Base-by-base conservation (phyloP, 2,113 vertebrate species). In the Catharus bicknelli region DNA sequence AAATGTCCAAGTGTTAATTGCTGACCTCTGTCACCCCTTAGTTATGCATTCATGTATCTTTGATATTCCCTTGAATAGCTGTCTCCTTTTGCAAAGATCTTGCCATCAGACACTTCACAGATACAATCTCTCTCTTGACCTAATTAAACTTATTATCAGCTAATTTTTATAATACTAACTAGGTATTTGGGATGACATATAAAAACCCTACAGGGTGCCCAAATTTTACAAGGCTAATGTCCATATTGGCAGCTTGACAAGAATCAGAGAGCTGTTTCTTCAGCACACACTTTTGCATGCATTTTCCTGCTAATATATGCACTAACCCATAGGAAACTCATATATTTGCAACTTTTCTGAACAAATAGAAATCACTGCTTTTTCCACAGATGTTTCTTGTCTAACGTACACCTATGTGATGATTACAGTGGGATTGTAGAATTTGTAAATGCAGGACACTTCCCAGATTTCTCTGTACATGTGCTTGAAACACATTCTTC, bases 31-130 rank as follows among this genome's bases (percentile, higher is more conserved):
- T 61, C 62, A 89, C 15, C n/a, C 32, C 34, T 86, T 93, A 92
- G 88, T 95, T 90, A 95, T 91, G 40, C 30, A 91, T 95, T 90
- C 82, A 78, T 94, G 25, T 83, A 77, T 88, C 51, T 77, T 92
- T 95, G 68, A 68, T 94, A 58, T 34, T 82, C 27, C 23, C 19
- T 69, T 50, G 7, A 66, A 93, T 27, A 90, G 20, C 32, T 82
- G 26, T 70, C 40, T 90, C 36, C 34, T 80, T 8, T 91, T 70
- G 36, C 61, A 47, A 90, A 88, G 79, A 79, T 79, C 54, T 90
- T 68, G 32, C 47, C 62, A 53, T 53, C 82, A 93, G 58, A 74
- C 40, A 53, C 40, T 92, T 92, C 85, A 88, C 23, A 85, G 59
- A 57, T 45, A 76, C 59, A 70, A 86, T 83, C 72, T 91, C 57